A percentile compares a stretch with the other conserved stretches of the same genome.
These are phyloP conservation scores for Nesoenas mayeri DNA, from an alignment of 2,113 vertebrate genomes.

Conservation along the genomic window DNA sequence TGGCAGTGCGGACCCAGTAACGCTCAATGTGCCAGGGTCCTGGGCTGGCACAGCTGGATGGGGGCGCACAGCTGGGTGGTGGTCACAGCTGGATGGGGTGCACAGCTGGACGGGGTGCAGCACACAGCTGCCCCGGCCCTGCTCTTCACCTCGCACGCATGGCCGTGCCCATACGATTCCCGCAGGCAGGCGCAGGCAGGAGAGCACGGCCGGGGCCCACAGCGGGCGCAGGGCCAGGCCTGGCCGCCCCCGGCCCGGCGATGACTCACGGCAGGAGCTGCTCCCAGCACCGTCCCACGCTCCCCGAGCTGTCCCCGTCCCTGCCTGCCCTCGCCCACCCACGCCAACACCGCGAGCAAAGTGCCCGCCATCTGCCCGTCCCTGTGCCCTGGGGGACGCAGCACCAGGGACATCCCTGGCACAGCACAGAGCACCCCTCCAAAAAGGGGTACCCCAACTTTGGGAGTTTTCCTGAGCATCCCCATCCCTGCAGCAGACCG, in stretches of 20 bases:
- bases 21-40: rapidly evolving
- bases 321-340: neutral
- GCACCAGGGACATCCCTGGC: rapidly evolving
- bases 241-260: neutral
- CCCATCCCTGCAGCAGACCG: neutral
- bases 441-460: neutral
- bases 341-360: rapidly evolving
- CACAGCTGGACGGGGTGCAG: neutral
- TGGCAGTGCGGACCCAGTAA: neutral
- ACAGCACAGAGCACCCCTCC: rapidly evolving
- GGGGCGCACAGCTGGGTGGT: neutral
- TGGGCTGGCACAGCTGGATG: neutral
- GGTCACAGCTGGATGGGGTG: neutral
- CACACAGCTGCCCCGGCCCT: neutral
- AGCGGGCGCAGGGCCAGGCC: neutral
- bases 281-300: neutral
- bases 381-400: rapidly evolving
- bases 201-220: rapidly evolving
- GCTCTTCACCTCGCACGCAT: neutral
- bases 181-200: neutral
- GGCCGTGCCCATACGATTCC: rapidly evolving
- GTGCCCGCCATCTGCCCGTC: rapidly evolving
- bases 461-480: neutral
- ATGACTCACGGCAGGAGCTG: neutral
- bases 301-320: neutral